These are phyloP conservation scores for Lethrus apterus DNA, from an alignment of 1,140 invertebrate species.

Conservation along the genomic window DNA sequence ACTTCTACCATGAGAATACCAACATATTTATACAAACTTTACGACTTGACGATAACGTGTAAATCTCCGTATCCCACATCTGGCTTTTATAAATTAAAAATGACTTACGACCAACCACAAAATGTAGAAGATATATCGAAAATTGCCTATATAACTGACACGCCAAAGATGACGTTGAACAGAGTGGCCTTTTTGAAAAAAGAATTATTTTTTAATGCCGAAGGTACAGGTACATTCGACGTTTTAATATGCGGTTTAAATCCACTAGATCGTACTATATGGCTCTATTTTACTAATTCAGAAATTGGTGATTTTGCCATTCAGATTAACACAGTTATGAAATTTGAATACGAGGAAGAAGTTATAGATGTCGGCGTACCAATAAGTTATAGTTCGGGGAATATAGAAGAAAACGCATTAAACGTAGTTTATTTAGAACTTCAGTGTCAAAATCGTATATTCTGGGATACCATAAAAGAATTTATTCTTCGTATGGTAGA, in stretches of 20 bases:
- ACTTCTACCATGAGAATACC: constrained; percentile 19
- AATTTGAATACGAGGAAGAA: constrained; percentile 3
- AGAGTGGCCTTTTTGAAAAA: neutral
- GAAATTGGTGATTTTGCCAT: constrained; percentile 32
- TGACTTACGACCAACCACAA: neutral
- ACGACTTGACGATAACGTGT: constrained; percentile 23
- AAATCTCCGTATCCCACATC: constrained; percentile 23
- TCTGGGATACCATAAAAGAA: constrained; percentile 23
- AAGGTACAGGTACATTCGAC: constrained; percentile 14
- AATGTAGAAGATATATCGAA: neutral
- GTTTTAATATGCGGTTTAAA: constrained; percentile 10
- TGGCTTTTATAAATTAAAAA: constrained; percentile 12
- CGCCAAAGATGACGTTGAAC: neutral
- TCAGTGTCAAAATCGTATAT: constrained; percentile 25
- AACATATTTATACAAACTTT: constrained; percentile 27
- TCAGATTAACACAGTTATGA: constrained; percentile 15
- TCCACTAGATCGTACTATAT: constrained; percentile 1
- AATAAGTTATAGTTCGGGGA: constrained; percentile 8
- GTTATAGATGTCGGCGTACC: constrained; percentile 19
- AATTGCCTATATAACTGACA: neutral
- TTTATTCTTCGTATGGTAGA: constrained; percentile 20
- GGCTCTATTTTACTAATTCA: constrained; percentile 24
- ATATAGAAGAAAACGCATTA: too few relatives aligned
- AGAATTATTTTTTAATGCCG: constrained; percentile 1
- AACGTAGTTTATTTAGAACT: constrained; percentile 10